Evolutionary conservation across 2,888 invertebrate species (phyloP).

Genomic region (Melanophora roralis): DNA sequence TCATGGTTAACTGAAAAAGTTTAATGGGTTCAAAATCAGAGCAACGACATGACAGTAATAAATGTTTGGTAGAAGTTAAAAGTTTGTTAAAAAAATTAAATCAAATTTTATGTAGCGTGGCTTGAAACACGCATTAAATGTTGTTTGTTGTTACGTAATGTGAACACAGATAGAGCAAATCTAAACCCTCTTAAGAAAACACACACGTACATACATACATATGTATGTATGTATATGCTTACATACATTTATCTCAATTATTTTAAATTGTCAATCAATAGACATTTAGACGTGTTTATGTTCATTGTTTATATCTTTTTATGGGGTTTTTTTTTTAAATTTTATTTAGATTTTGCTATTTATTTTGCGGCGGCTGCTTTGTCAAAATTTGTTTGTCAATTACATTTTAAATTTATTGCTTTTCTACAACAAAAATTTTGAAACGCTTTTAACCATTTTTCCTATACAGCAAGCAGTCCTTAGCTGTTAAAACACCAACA

Average conservation of each 20-base stretch:
- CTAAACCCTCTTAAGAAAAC: neutral
- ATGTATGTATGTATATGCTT: neutral
- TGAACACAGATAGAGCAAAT: neutral
- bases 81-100: slow-evolving; percentile 23
- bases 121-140: neutral
- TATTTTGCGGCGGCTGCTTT: neutral
- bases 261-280: slow-evolving; percentile 53
- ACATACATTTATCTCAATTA: slow-evolving; percentile 20
- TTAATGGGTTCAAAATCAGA: slow-evolving; percentile 19
- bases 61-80: neutral
- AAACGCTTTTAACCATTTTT: slow-evolving; percentile 41
- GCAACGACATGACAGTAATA: slow-evolving; percentile 4
- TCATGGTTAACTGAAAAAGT: slow-evolving; percentile 51
- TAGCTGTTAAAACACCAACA: neutral
- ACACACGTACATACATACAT: neutral
- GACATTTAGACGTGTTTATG: slow-evolving; percentile 23
- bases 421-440: slow-evolving; percentile 21
- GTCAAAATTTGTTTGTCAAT: slow-evolving; percentile 44
- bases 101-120: slow-evolving; percentile 14
- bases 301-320: slow-evolving; percentile 14
- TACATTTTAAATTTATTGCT: slow-evolving; percentile 45
- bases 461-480: neutral
- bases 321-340: neutral
- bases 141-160: neutral
- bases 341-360: neutral